phyloP scores from a whole-genome alignment of 2,797 vertebrate species.

The Cichlasoma orientale region DNA sequence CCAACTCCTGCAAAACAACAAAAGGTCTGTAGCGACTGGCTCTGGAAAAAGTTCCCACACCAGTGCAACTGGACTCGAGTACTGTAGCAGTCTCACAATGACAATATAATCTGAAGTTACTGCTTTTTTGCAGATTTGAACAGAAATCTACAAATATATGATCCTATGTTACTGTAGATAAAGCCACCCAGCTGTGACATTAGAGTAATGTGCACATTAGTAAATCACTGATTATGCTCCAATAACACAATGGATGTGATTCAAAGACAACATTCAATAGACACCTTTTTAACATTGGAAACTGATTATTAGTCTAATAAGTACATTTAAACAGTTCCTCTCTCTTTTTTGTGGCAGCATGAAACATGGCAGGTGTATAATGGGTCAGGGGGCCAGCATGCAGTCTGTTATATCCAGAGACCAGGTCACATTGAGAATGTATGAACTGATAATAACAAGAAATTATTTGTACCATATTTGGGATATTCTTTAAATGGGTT shows the following conservation, averaged over 20 bases:
- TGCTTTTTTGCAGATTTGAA: neutral
- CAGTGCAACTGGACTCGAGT: too few relatives aligned
- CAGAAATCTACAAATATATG: neutral
- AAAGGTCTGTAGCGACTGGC: too few relatives aligned
- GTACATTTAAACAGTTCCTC: neutral
- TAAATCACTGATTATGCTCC: neutral
- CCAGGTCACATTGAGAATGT: neutral
- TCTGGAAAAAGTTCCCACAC: too few relatives aligned
- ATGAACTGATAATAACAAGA: neutral
- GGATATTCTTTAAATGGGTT: neutral
- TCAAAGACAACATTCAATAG: neutral
- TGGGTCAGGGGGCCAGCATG: neutral
- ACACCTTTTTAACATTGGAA: neutral
- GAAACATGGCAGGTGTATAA: neutral
- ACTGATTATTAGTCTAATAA: neutral
- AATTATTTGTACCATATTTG: neutral
- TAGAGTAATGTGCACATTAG: neutral
- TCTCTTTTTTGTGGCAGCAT: neutral
- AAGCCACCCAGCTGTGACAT: neutral
- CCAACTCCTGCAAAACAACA: too few relatives aligned
- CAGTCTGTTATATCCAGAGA: neutral
- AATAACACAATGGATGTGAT: neutral
- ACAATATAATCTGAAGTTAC: too few relatives aligned
- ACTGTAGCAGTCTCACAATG: too few relatives aligned
- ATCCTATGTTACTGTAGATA: neutral